Evolutionary conservation across 2,797 vertebrate genomes (phyloP).

Genomic region (Jordanella pulchra): DNA sequence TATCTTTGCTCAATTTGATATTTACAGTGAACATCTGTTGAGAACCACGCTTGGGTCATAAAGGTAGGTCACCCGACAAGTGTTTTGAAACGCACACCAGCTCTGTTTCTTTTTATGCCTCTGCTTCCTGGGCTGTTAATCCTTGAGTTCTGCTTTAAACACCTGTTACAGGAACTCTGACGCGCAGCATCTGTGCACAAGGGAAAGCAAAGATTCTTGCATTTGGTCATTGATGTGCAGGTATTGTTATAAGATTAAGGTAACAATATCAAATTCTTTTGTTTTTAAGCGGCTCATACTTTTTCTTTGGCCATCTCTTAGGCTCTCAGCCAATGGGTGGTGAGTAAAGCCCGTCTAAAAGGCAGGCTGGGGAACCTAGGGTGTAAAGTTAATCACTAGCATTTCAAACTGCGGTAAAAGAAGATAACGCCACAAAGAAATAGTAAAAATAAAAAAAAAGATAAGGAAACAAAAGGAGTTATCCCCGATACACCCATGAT

Average conservation of each 20-base stretch:
- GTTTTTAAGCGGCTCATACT: neutral
- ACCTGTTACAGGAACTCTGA: slow-evolving; percentile 41
- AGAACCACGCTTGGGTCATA: slow-evolving; percentile 27
- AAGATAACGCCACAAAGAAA: neutral
- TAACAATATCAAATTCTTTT: neutral
- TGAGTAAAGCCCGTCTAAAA: neutral
- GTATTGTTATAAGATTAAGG: neutral
- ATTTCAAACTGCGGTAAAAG: neutral
- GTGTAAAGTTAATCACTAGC: neutral
- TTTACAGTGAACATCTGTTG: slow-evolving; percentile 32
- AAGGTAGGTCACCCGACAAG: slow-evolving; percentile 30
- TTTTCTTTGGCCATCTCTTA: neutral
- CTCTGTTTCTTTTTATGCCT: slow-evolving; percentile 27
- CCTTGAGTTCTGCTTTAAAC: slow-evolving; percentile 56
- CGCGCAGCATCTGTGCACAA: slow-evolving; percentile 8
- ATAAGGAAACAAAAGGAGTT: neutral
- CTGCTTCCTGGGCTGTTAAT: slow-evolving; percentile 70
- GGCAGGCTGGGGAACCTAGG: neutral
- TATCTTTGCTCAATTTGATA: slow-evolving; percentile 29
- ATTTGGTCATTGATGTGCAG: neutral
- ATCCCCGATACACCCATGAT: neutral
- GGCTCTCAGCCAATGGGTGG: neutral
- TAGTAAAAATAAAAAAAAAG: neutral
- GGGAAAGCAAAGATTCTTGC: neutral
- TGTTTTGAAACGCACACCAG: slow-evolving; percentile 45